Conservation (phyloP, 2,113 vertebrate species). For the Phocoena phocoena region DNA sequence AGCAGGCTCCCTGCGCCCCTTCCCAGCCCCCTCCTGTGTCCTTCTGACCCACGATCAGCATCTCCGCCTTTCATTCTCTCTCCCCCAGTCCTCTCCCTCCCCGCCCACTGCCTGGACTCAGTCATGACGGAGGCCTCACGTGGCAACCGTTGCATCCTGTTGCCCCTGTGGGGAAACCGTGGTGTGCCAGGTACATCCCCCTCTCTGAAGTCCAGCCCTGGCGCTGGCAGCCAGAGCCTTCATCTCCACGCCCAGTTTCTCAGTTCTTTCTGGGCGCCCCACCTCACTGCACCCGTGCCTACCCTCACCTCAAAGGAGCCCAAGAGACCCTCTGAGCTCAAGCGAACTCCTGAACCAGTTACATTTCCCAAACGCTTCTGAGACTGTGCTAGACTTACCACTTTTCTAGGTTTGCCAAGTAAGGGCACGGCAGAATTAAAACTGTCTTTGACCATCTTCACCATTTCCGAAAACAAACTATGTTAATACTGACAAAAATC, state of each 20-base stretch:
- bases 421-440: neutral
- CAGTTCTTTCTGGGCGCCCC: rapidly evolving
- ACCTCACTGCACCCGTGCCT: neutral
- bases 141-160: no score
- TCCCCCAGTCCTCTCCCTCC: neutral
- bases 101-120: neutral
- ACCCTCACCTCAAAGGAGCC: neutral
- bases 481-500: neutral
- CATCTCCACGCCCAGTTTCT: neutral
- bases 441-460: neutral
- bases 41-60: neutral
- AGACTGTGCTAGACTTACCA: neutral
- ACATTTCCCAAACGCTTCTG: neutral
- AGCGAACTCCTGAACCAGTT: neutral
- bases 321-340: neutral
- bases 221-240: neutral
- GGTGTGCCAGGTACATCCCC: neutral
- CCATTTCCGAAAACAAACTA: neutral
- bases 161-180: neutral
- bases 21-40: neutral
- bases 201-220: neutral
- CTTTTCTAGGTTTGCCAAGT: neutral
- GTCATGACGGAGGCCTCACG: rapidly evolving
- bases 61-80: no score
- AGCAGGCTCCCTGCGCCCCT: neutral